Conservation (phyloP, 1,140 invertebrate species). For the Pseudobourletiella spinata region DNA sequence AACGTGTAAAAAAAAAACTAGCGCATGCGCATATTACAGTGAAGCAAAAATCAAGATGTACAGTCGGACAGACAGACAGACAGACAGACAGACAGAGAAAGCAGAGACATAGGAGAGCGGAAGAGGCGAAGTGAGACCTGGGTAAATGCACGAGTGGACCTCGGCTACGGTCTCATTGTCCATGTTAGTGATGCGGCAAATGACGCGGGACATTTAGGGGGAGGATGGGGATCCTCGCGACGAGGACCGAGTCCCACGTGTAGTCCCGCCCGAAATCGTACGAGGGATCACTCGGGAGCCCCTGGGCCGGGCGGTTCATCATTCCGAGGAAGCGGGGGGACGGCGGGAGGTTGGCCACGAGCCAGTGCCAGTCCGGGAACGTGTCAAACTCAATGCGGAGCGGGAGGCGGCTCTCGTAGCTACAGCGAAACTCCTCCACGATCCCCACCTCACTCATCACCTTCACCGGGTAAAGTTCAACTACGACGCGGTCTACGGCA, state of each 20-base stretch:
- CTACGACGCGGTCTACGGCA: conserved; percentile 45
- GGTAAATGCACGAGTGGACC: conserved; percentile 38
- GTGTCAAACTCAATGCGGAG: conserved; percentile 43
- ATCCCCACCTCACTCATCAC: conserved; percentile 40
- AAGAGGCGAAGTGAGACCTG: too few relatives aligned
- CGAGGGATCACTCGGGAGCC: background rate
- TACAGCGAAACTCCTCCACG: conserved; percentile 45
- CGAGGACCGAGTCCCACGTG: conserved; percentile 18
- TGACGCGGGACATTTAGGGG: conserved; percentile 36
- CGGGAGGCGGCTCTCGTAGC: conserved; percentile 42
- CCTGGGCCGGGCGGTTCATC: too few relatives aligned
- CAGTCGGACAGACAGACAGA: too few relatives aligned
- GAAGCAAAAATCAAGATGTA: too few relatives aligned
- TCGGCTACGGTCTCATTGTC: conserved; percentile 38
- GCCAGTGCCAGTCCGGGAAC: conserved; percentile 22
- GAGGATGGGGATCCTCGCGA: conserved; percentile 37
- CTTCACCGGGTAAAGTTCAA: conserved; percentile 47
- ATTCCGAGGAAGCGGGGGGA: background rate
- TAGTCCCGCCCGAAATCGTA: background rate
- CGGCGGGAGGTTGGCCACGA: background rate
- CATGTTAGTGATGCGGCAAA: conserved; percentile 39
- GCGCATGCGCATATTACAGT: too few relatives aligned
- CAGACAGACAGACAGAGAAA: too few relatives aligned
- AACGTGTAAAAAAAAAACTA: too few relatives aligned
- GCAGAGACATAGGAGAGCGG: too few relatives aligned